Conservation (phyloP, 2,113 vertebrate genomes). For the Malurus melanocephalus region DNA sequence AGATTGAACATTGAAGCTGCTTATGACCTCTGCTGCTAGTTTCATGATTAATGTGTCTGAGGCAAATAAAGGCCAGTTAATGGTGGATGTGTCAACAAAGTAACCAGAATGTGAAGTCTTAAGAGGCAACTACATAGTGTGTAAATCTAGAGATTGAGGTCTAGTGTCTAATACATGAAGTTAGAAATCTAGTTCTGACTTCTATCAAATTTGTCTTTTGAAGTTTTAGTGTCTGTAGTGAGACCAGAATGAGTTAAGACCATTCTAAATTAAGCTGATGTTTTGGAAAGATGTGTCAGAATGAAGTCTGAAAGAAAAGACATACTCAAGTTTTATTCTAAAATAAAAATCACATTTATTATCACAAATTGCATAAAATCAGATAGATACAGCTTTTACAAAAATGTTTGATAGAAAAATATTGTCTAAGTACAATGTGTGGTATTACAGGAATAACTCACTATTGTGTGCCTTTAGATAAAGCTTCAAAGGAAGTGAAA, state of each 20-base stretch:
- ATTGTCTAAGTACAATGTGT: slow-evolving; percentile 62
- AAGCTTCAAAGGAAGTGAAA: slow-evolving; percentile 71
- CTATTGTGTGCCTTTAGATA: slow-evolving; percentile 72
- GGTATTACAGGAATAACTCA: slow-evolving; percentile 65
- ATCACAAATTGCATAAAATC: slow-evolving; percentile 81
- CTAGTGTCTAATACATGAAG: neutral
- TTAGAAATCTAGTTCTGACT: neutral
- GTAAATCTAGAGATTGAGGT: neutral
- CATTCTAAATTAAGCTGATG: neutral
- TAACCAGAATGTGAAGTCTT: neutral
- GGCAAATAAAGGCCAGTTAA: neutral
- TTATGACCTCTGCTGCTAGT: neutral
- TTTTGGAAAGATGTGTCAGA: neutral
- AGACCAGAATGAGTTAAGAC: neutral
- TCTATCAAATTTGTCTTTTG: neutral
- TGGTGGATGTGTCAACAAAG: neutral
- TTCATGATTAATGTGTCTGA: neutral
- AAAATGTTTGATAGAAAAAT: slow-evolving; percentile 79
- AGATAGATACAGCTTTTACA: slow-evolving; percentile 75
- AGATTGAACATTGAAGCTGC: neutral
- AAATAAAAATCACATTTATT: slow-evolving; percentile 82
- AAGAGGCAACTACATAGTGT: neutral
- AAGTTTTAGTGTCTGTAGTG: neutral
- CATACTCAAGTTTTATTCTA: slow-evolving; percentile 67
- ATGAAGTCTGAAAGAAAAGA: neutral